Evolutionary conservation across 2,888 invertebrate genomes (phyloP), one percentile per base, ranked within the genome.

Genomic region (Petrolisthes manimaculis): DNA sequence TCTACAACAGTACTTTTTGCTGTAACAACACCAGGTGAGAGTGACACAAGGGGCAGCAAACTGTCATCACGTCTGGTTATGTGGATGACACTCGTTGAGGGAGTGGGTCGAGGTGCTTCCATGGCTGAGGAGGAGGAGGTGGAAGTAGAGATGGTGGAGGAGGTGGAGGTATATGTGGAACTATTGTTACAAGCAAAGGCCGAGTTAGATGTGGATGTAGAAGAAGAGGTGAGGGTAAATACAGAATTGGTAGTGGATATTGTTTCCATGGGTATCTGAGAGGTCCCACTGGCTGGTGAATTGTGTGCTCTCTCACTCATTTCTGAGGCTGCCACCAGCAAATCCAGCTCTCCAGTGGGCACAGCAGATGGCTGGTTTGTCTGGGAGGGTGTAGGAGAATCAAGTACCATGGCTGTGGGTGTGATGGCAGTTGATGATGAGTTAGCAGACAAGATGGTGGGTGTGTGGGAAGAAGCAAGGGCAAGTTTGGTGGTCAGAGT

Each of bases 251-350:
- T n/a, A 18, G n/a, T 78, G 53, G 37, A 37, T 53, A 53, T 53
- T 78, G 51, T 51, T 54, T 9, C 53, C 53, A 83, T 74, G 69
- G 4, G 51, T 12, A 18, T 83, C 54, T 51, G 67, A 54, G 69
- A 78, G 67, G 37, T 37, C 37, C 37, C 37, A 37, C 37, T 37
- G 6, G 78, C 56, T 24, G 53, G 24, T 37, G 78, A 37, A 78
- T 86, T 81, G 14, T 54, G 74, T 21, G 81, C 88, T 21, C 88
- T 80, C 75, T 88, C 88, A 61, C 88, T 88, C 84, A 88, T 88
- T 56, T 88, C 88, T n/a, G 88, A 88, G 12, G 88, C 88, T 54
- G 88, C 88, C n/a, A 88, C 88, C 12, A 88, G 54, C n/a, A 88
- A 18, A 53, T 84, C 88, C 18, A 88, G 24, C 53, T 88, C 88